phyloP scores from a whole-genome alignment of 1,140 invertebrate genomes.

The Contarinia nasturtii region DNA sequence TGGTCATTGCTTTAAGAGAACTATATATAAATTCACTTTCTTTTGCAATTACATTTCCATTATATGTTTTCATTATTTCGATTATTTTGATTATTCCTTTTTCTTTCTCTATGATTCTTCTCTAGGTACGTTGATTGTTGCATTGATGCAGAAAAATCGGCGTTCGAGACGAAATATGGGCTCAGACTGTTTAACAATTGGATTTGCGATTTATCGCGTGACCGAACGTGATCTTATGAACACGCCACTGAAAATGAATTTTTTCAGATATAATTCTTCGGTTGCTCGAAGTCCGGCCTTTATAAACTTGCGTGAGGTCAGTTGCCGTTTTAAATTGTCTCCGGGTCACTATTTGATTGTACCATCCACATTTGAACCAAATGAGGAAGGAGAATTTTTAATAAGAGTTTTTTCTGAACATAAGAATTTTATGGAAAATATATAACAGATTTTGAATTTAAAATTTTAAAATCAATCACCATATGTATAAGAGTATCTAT shows the following conservation, averaged over 20 bases:
- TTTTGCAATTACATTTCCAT: too few relatives aligned
- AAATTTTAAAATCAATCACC: too few relatives aligned
- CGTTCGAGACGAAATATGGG: conserved; percentile 76
- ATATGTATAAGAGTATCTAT: too few relatives aligned
- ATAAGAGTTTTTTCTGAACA: conserved; percentile 92
- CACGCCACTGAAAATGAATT: conserved; percentile 71
- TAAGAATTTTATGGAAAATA: conserved; percentile 68
- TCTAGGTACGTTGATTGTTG: conserved; percentile 82
- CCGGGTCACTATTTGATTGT: conserved; percentile 92
- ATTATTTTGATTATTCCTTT: too few relatives aligned
- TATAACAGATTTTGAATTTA: too few relatives aligned
- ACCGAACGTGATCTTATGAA: conserved; percentile 51
- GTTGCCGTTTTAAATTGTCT: conserved; percentile 60
- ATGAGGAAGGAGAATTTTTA: conserved; percentile 91
- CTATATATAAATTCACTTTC: too few relatives aligned
- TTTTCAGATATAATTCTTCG: conserved; percentile 92
- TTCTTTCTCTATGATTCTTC: too few relatives aligned
- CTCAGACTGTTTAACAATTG: conserved; percentile 86
- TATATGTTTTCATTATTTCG: too few relatives aligned
- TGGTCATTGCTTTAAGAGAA: too few relatives aligned
- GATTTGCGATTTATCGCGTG: conserved; percentile 87
- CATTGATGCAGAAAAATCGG: conserved; percentile 86
- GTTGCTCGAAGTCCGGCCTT: conserved; percentile 84
- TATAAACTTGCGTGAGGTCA: conserved; percentile 71
- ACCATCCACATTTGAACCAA: conserved; percentile 93